phyloP scores from a whole-genome alignment of 2,888 invertebrate species.

The Timema podura region DNA sequence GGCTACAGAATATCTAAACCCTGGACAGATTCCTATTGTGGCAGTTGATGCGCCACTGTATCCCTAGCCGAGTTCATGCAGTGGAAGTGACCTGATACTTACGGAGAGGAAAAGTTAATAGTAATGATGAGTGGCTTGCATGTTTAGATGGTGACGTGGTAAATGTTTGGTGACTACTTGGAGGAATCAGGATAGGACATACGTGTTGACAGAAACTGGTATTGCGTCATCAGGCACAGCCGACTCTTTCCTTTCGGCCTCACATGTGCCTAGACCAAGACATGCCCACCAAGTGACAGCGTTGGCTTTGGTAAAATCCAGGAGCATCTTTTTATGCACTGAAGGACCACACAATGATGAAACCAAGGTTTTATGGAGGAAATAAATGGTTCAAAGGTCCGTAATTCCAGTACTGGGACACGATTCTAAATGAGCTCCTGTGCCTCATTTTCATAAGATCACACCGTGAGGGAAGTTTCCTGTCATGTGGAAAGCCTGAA shows the following conservation, averaged over 20 bases:
- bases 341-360: not conserved
- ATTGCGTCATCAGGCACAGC: not conserved
- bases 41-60: not conserved
- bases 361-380: not conserved
- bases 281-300: not conserved
- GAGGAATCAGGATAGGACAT: not conserved
- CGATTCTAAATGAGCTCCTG: not conserved
- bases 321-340: not conserved
- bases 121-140: not conserved
- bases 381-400: not conserved
- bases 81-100: conserved; percentile 7
- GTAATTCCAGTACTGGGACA: not conserved
- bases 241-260: not conserved
- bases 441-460: conserved; percentile 5
- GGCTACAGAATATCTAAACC: too few species aligned
- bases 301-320: not conserved
- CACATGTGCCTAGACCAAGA: conserved; percentile 1
- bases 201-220: not conserved
- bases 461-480: not conserved
- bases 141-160: not conserved
- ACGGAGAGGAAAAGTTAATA: not conserved
- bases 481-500: not conserved
- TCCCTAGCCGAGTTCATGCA: not conserved
- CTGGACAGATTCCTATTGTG: not conserved
- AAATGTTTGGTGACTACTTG: conserved; percentile 5